A percentile compares a stretch with the other conserved stretches of the same genome.
Evolutionary conservation across 2,797 vertebrate genomes (phyloP).

Genomic region (Falco berigora): DNA sequence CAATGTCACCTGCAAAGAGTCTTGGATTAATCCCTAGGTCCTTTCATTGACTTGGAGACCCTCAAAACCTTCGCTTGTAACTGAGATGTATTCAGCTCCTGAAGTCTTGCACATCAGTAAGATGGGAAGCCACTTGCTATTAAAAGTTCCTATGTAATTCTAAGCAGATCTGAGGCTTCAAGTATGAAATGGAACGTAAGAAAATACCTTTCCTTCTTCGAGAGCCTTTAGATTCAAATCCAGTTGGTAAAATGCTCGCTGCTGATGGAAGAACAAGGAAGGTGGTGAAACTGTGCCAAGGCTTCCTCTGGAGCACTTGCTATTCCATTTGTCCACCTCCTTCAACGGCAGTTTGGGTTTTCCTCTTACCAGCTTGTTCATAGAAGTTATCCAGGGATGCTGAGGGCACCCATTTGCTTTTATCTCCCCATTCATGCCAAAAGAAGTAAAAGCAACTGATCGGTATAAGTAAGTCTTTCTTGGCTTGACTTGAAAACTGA

Average conservation of each 20-base stretch:
- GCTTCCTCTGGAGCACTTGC: background rate
- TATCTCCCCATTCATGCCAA: background rate
- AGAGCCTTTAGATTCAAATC: background rate
- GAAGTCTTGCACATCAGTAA: background rate
- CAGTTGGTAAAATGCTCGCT: background rate
- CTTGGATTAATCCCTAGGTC: background rate
- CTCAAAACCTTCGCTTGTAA: background rate
- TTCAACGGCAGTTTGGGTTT: background rate
- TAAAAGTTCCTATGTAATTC: background rate
- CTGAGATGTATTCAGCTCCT: background rate
- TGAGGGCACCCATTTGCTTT: background rate
- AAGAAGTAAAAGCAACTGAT: background rate
- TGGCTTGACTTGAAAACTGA: slow-evolving; percentile 2
- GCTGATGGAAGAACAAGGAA: background rate
- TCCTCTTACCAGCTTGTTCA: background rate
- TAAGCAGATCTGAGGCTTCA: background rate
- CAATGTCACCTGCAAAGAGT: background rate
- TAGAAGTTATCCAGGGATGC: background rate
- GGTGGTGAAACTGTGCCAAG: background rate
- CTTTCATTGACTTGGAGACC: background rate
- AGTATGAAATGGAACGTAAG: background rate
- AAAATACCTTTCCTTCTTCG: background rate
- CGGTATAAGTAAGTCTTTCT: background rate
- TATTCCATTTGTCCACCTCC: background rate
- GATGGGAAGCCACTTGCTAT: background rate